Conservation (phyloP, 2,888 invertebrate species). For the Clanis bilineata region DNA sequence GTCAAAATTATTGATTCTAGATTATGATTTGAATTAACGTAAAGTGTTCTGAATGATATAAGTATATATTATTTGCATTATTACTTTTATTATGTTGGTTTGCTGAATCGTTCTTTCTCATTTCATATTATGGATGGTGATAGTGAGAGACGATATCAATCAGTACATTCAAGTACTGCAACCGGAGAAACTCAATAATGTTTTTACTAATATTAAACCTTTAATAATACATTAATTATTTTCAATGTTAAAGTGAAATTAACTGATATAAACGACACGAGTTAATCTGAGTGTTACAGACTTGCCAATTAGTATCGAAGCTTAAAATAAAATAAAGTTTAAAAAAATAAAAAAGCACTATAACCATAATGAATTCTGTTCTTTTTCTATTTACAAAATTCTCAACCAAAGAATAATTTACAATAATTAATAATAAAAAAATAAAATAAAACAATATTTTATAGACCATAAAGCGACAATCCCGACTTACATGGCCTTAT, state of each 20-base stretch:
- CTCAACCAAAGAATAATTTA: not conserved
- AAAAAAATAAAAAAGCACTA: too few species aligned
- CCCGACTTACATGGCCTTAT: slow-evolving; percentile 16
- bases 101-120: not conserved
- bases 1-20: not conserved
- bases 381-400: too few species aligned
- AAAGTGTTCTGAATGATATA: not conserved
- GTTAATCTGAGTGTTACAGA: too few species aligned
- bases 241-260: not conserved
- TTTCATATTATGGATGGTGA: not conserved
- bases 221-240: not conserved
- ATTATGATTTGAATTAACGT: not conserved
- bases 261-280: not conserved
- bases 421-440: not conserved
- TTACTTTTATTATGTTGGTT: not conserved
- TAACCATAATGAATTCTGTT: not conserved
- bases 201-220: not conserved
- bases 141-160: not conserved
- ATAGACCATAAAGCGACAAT: not conserved
- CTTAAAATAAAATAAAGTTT: too few species aligned
- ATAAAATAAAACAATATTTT: not conserved
- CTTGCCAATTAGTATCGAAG: too few species aligned
- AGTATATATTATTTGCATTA: not conserved
- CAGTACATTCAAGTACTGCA: not conserved
- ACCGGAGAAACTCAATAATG: not conserved